Conservation (phyloP, 1,140 invertebrate genomes). For the Dendrolimus punctatus region DNA sequence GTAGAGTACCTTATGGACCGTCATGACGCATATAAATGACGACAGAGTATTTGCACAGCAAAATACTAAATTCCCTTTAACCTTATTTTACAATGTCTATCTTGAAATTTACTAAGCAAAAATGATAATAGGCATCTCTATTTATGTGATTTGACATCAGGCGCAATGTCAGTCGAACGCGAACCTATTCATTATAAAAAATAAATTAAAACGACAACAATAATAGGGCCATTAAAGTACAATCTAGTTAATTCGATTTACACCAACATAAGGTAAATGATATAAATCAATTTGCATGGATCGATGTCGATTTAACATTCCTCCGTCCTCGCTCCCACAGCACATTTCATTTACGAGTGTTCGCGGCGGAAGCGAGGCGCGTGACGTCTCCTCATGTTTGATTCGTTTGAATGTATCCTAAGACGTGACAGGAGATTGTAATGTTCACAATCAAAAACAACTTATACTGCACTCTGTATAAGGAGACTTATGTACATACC, state of each 20-base stretch:
- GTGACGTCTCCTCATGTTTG: slow-evolving; percentile 38
- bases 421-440: slow-evolving; percentile 35
- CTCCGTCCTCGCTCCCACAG: slow-evolving; percentile 12
- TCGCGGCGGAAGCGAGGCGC: slow-evolving; percentile 45
- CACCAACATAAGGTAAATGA: background rate
- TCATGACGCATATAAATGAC: too few relatives aligned
- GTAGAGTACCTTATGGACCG: too few relatives aligned
- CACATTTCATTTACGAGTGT: slow-evolving; percentile 21
- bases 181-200: too few relatives aligned
- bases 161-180: too few relatives aligned
- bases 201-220: background rate
- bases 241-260: background rate
- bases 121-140: too few relatives aligned
- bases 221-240: slow-evolving; percentile 2
- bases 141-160: too few relatives aligned
- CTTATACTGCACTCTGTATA: background rate
- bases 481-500: background rate
- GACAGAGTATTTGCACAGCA: too few relatives aligned
- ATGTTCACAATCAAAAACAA: slow-evolving; percentile 11
- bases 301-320: slow-evolving; percentile 31
- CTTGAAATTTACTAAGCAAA: too few relatives aligned
- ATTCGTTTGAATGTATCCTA: slow-evolving; percentile 17
- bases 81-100: too few relatives aligned
- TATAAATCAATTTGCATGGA: slow-evolving; percentile 27
- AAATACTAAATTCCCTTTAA: too few relatives aligned